phyloP scores from a whole-genome alignment of 2,797 vertebrate species.

The Acipenser transmontanus region DNA sequence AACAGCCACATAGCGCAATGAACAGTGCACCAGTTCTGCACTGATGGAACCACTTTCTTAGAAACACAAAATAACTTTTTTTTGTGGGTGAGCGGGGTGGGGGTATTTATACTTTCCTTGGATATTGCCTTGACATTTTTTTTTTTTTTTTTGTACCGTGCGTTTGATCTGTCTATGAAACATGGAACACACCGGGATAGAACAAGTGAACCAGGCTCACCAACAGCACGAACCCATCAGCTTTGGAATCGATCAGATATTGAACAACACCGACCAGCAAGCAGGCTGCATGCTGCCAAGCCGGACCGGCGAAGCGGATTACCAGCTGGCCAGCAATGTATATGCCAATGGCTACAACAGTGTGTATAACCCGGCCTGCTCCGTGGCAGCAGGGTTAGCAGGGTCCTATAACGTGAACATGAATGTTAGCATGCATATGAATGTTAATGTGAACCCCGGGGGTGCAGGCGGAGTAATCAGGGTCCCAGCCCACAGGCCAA shows the following conservation, averaged over 20 bases:
- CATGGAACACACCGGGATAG: constrained; percentile 75
- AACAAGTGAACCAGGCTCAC: constrained; percentile 70
- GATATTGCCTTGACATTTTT: no score
- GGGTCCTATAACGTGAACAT: constrained; percentile 80
- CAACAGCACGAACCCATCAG: constrained; percentile 78
- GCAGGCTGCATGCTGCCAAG: constrained; percentile 65
- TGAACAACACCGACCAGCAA: constrained; percentile 76
- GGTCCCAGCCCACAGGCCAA: constrained; percentile 78
- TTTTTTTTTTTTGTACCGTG: no score
- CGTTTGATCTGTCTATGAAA: no score
- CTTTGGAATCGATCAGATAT: constrained; percentile 92
- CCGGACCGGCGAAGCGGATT: constrained; percentile 63
- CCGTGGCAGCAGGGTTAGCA: constrained; percentile 69
- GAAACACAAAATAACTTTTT: no score
- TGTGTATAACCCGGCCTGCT: constrained; percentile 70
- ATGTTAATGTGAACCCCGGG: constrained; percentile 68
- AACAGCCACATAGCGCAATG: no score
- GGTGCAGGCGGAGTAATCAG: constrained; percentile 74
- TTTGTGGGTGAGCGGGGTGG: no score
- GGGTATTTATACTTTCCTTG: no score
- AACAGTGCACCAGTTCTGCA: no score
- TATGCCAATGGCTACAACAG: constrained; percentile 65
- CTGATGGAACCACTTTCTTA: no score
- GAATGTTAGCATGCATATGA: constrained; percentile 75
- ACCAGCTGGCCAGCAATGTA: constrained; percentile 55